Percentiles rank a stretch among this genome's conserved stretches.
These are phyloP conservation scores for Umimayanthus chanpuru DNA, from an alignment of 92 coral and sea anemone genomes.

Conservation along the genomic window DNA sequence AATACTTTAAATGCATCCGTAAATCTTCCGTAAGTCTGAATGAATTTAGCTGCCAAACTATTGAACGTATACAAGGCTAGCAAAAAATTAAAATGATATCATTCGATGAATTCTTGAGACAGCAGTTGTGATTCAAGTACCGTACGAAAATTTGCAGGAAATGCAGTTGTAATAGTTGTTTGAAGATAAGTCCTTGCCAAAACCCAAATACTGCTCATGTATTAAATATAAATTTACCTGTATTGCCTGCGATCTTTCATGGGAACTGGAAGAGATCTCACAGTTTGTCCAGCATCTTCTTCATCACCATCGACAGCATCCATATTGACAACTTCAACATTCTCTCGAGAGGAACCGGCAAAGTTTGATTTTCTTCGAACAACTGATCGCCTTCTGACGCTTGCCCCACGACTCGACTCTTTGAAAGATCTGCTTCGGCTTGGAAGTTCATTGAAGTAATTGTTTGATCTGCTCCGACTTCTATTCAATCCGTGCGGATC, in stretches of 20 bases:
- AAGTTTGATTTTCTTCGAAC: slow-evolving; percentile 16
- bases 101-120: too few species aligned
- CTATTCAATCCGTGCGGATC: slow-evolving; percentile 15
- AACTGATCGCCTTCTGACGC: slow-evolving; percentile 27
- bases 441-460: slow-evolving; percentile 19
- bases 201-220: not conserved
- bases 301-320: slow-evolving; percentile 50
- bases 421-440: slow-evolving; percentile 30
- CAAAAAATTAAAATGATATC: too few species aligned
- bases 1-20: too few species aligned
- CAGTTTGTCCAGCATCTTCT: slow-evolving; percentile 46
- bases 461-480: slow-evolving; percentile 37
- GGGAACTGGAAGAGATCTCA: slow-evolving; percentile 61
- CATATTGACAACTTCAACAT: slow-evolving; percentile 56
- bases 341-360: slow-evolving; percentile 18
- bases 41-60: too few species aligned
- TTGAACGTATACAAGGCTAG: too few species aligned
- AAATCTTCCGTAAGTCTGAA: too few species aligned
- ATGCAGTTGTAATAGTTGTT: too few species aligned
- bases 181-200: not conserved
- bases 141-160: not conserved
- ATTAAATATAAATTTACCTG: slow-evolving; percentile 38
- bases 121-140: not conserved
- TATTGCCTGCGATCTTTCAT: slow-evolving; percentile 62
- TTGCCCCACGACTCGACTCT: slow-evolving; percentile 6